Evolutionary conservation across 1,140 invertebrate species (phyloP).

Genomic region (Brachionus rotundiformis): DNA sequence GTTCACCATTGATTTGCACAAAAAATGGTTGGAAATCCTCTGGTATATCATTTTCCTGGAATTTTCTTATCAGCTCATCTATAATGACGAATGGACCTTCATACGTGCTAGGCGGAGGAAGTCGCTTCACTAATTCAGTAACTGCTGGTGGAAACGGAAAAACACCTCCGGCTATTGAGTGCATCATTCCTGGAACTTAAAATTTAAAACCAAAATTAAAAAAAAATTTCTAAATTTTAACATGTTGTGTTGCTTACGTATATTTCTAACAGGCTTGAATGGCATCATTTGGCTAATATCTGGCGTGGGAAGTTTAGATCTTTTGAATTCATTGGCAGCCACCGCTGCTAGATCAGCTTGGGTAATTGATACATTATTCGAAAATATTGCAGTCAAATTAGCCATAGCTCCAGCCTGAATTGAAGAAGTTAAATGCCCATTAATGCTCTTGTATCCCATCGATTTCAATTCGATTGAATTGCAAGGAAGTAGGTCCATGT

Average conservation of each 20-base stretch:
- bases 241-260: constrained; percentile 31
- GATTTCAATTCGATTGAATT: constrained; percentile 79
- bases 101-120: constrained; percentile 87
- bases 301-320: constrained; percentile 70
- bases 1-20: constrained; percentile 33
- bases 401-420: neutral
- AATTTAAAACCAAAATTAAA: constrained; percentile 54
- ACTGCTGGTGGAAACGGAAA: constrained; percentile 88
- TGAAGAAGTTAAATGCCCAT: constrained; percentile 24
- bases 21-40: constrained; percentile 45
- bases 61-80: constrained; percentile 36
- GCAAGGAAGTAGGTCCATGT: constrained; percentile 88
- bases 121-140: constrained; percentile 78
- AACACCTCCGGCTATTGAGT: constrained; percentile 71
- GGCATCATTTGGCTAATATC: constrained; percentile 93
- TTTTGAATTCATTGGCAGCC: constrained; percentile 8
- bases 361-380: neutral
- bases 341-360: constrained; percentile 5
- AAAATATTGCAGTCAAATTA: constrained; percentile 6
- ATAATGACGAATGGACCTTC: constrained; percentile 53
- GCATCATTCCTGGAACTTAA: constrained; percentile 56
- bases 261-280: constrained; percentile 71
- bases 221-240: neutral
- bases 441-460: constrained; percentile 66
- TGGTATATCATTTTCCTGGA: constrained; percentile 30